A percentile compares a stretch with the other conserved stretches of the same genome.
Evolutionary conservation across 2,888 invertebrate genomes (phyloP).

Genomic region (Callyntrura sp.): DNA sequence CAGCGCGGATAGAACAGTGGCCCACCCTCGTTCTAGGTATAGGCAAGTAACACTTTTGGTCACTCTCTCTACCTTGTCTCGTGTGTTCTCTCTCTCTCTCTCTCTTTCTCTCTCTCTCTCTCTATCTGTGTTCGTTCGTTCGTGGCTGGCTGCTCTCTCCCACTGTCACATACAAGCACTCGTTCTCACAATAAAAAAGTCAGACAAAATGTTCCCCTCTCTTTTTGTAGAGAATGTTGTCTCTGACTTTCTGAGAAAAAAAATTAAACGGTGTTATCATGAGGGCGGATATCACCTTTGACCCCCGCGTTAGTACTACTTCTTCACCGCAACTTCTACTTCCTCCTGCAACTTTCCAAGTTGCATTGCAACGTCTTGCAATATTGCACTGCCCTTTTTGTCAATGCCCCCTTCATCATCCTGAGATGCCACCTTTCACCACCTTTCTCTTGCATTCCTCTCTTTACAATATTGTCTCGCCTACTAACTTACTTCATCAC

Average conservation of each 20-base stretch:
- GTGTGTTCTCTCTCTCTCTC: conserved; percentile 72
- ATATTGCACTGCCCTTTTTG: not conserved
- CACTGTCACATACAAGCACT: not conserved
- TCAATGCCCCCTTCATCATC: not conserved
- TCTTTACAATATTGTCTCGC: not conserved
- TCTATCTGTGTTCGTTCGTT: conserved; percentile 38
- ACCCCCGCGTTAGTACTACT: conserved; percentile 1
- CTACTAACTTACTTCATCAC: not conserved
- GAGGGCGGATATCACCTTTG: conserved; percentile 47
- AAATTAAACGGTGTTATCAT: not conserved
- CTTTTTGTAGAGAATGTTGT: not conserved
- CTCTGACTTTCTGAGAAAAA: conserved; percentile 9
- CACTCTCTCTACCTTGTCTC: conserved; percentile 81
- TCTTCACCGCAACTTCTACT: not conserved
- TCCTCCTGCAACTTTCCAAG: not conserved
- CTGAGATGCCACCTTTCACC: not conserved
- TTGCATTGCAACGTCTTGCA: too few species aligned
- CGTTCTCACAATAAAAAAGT: not conserved
- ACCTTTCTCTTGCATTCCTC: not conserved
- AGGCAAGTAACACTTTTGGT: conserved; percentile 83
- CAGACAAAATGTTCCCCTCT: not conserved
- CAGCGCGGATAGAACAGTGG: conserved; percentile 96
- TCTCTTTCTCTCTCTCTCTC: conserved; percentile 68
- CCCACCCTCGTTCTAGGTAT: conserved; percentile 94
- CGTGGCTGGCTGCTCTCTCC: conserved; percentile 57